Conservation (phyloP, 2,888 invertebrate genomes). For the Agonopterix arenella region DNA sequence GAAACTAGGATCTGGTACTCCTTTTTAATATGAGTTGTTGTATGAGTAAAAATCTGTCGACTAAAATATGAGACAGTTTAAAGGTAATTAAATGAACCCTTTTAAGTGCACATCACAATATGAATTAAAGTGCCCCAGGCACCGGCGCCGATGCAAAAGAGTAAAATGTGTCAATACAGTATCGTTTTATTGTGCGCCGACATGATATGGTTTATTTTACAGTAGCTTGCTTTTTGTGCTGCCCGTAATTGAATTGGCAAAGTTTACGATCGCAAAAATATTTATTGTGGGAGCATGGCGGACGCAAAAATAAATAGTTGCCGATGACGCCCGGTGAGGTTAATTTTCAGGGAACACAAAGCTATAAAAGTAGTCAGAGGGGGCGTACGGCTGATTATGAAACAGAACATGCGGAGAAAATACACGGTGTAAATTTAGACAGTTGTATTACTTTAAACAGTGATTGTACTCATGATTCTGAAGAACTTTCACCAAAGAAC, state of each 20-base stretch:
- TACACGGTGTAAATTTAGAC: too few relatives aligned
- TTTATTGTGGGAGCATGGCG: slow-evolving; percentile 24
- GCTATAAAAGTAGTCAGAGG: too few relatives aligned
- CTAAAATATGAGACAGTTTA: too few relatives aligned
- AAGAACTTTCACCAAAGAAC: too few relatives aligned
- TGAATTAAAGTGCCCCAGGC: neutral
- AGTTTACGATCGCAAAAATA: slow-evolving; percentile 49
- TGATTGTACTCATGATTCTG: too few relatives aligned
- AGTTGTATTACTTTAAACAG: too few relatives aligned
- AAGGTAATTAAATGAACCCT: slow-evolving; percentile 2
- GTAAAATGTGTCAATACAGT: slow-evolving; percentile 27
- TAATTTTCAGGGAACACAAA: slow-evolving; percentile 1
- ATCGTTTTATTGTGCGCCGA: slow-evolving; percentile 28
- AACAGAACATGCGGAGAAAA: too few relatives aligned
- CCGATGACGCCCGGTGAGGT: slow-evolving; percentile 9
- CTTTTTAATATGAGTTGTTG: too few relatives aligned
- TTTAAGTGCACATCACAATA: slow-evolving; percentile 2
- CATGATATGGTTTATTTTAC: slow-evolving; percentile 55
- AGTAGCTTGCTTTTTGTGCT: slow-evolving; percentile 44
- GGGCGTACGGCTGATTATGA: too few relatives aligned
- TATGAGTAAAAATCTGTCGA: too few relatives aligned
- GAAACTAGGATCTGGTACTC: too few relatives aligned
- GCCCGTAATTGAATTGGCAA: slow-evolving; percentile 53
- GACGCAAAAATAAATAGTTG: slow-evolving; percentile 34
- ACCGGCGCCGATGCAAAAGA: slow-evolving; percentile 3